Percentiles rank a stretch among this genome's conserved stretches.
Conservation (phyloP, 2,113 vertebrate species). For the Dicrurus megarhynchus region DNA sequence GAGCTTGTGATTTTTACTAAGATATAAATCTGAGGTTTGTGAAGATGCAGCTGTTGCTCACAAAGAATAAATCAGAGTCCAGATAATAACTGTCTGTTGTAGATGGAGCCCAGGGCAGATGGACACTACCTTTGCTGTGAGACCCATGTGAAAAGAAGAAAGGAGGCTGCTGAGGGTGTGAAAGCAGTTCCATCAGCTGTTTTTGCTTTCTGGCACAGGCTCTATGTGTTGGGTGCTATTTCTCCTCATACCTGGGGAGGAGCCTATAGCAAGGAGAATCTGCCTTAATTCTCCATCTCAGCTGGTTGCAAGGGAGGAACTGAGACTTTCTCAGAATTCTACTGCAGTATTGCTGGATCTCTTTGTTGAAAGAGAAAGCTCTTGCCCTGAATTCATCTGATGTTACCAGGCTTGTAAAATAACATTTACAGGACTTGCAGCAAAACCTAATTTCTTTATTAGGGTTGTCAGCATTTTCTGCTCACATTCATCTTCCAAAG, state of each 20-base stretch:
- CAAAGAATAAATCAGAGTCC: background rate
- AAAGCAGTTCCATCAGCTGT: background rate
- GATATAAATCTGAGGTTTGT: background rate
- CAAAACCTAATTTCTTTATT: background rate
- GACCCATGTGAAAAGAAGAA: background rate
- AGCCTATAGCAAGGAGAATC: background rate
- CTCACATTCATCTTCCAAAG: background rate
- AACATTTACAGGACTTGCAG: background rate
- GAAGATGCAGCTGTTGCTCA: background rate
- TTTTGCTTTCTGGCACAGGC: background rate
- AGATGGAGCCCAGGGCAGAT: background rate
- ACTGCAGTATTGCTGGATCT: background rate
- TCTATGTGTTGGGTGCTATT: background rate
- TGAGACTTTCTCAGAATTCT: background rate
- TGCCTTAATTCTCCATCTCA: background rate
- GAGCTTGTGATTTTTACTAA: background rate
- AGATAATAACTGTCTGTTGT: background rate
- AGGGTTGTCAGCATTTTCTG: background rate
- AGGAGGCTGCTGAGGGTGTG: background rate
- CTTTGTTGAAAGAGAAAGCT: background rate
- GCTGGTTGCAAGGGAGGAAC: background rate
- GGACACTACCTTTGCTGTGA: background rate
- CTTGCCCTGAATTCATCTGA: background rate
- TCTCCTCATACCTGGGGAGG: background rate
- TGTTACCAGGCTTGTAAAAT: background rate